phyloP scores from a whole-genome alignment of 2,888 invertebrate species.

The Tetanocera ferruginea region DNA sequence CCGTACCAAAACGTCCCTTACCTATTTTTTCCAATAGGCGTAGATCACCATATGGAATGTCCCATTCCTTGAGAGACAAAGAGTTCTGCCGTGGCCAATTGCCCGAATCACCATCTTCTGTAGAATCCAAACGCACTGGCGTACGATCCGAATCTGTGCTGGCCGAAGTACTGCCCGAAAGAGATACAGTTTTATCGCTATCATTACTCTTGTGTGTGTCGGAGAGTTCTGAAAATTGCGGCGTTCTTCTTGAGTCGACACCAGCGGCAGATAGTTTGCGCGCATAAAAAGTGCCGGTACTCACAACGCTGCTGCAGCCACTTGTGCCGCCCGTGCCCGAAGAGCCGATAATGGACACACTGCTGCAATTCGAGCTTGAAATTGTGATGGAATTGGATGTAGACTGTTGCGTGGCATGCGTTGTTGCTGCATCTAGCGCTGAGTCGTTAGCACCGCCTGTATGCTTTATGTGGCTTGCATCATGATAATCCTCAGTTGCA shows the following conservation, averaged over 20 bases:
- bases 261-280: slow-evolving; percentile 71
- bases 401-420: not conserved
- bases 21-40: slow-evolving; percentile 90
- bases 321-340: not conserved
- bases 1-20: slow-evolving; percentile 93
- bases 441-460: slow-evolving; percentile 30
- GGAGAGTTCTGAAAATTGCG: slow-evolving; percentile 69
- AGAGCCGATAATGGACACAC: slow-evolving; percentile 40
- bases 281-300: slow-evolving; percentile 65
- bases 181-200: slow-evolving; percentile 79
- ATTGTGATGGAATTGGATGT: slow-evolving; percentile 39
- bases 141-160: slow-evolving; percentile 89
- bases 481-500: slow-evolving; percentile 34
- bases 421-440: slow-evolving; percentile 23
- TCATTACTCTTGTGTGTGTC: slow-evolving; percentile 75
- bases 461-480: slow-evolving; percentile 44
- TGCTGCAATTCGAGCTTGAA: slow-evolving; percentile 49
- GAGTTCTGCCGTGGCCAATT: slow-evolving; percentile 87
- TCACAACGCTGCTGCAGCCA: slow-evolving; percentile 51
- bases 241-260: slow-evolving; percentile 56
- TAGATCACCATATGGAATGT: slow-evolving; percentile 96
- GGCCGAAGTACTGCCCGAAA: slow-evolving; percentile 76
- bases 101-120: slow-evolving; percentile 82
- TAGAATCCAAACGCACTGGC: slow-evolving; percentile 81
- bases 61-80: slow-evolving; percentile 94